These are phyloP conservation scores for Dendrolimus punctatus DNA, from an alignment of 1,140 invertebrate species.

Conservation along the genomic window DNA sequence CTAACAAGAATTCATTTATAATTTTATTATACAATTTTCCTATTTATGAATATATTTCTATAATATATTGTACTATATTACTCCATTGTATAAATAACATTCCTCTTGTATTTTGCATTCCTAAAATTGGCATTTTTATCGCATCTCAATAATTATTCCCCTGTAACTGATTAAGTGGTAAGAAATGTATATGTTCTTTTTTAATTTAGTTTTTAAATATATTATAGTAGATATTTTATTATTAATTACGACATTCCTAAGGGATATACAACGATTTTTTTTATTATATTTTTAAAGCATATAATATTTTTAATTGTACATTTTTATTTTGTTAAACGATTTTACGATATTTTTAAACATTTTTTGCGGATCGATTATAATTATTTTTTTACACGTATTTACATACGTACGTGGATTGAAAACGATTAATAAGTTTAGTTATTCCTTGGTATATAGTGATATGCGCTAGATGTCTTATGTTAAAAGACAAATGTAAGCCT, in stretches of 20 bases:
- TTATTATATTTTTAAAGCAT: constrained; percentile 39
- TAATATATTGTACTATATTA: not conserved
- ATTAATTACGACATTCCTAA: constrained; percentile 43
- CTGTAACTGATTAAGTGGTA: constrained; percentile 2
- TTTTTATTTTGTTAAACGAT: constrained; percentile 63
- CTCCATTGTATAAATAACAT: constrained; percentile 23
- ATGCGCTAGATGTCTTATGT: constrained; percentile 41
- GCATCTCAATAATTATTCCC: constrained; percentile 13
- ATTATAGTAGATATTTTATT: constrained; percentile 47
- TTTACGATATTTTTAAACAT: constrained; percentile 42
- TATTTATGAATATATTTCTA: not conserved
- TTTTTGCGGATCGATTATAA: constrained; percentile 40
- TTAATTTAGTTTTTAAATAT: constrained; percentile 43
- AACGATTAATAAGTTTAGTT: constrained; percentile 9
- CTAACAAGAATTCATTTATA: too few species aligned
- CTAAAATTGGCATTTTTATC: constrained; percentile 34
- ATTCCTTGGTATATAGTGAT: constrained; percentile 29
- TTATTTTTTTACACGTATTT: constrained; percentile 34
- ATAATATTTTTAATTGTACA: constrained; percentile 54
- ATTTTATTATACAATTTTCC: too few species aligned
- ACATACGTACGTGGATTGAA: constrained; percentile 10
- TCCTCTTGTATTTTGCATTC: constrained; percentile 38
- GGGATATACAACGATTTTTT: constrained; percentile 54
- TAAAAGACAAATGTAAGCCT: constrained; percentile 49
- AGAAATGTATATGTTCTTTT: constrained; percentile 33